Evolutionary conservation across 2,797 vertebrate genomes (phyloP), one percentile per base, ranked within the genome.

Genomic region (Enteromius afrohamiltoni): DNA sequence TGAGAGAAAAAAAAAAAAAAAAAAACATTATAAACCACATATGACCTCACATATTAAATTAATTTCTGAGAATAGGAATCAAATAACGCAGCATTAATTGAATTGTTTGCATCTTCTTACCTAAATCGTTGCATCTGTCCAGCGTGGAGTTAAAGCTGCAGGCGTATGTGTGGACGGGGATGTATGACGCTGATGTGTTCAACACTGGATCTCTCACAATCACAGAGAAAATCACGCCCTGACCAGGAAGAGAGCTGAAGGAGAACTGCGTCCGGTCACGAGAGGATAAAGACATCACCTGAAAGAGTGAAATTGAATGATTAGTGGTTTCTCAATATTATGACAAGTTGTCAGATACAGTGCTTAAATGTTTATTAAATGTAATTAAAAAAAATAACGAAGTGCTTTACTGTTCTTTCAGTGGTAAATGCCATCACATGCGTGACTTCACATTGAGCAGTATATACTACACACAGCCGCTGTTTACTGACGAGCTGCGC

Each of bases 141-240:
- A 96, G 86, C 0, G 85, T 67, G 31, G 95, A 93, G 3, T 88
- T 77, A 80, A 98, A 96, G 92, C 93, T 97, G 92, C 98, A 99
- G 90, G 96, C 96, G 0, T 98, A 99, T 0, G 97, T 98, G 89
- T 99, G 98, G 60, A 89, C 95, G 0, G 98, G 97, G 14, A 98
- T 45, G 23, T 99, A 99, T 0, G 97, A 95, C 49, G 98, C 94
- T 0, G 96, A 97, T 0, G 94, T 96, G 89, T 99, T 98, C 58
- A 93, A 86, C 55, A 92, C 1, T 0, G 97, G 96, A 89, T 99
- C 98, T 88, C 95, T 89, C 70, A 99, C 98, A 0, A 99, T 86
- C 42, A 99, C 92, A 0, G 96, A 96, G 91, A 96, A 99, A 89
- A 99, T 94, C 21, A 98, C 95, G 0, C 97, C 98, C 93, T 97